Evolutionary conservation across 2,888 invertebrate genomes (phyloP), one percentile per base, ranked within the genome.

Genomic region (Pachycephus smyrnensis): DNA sequence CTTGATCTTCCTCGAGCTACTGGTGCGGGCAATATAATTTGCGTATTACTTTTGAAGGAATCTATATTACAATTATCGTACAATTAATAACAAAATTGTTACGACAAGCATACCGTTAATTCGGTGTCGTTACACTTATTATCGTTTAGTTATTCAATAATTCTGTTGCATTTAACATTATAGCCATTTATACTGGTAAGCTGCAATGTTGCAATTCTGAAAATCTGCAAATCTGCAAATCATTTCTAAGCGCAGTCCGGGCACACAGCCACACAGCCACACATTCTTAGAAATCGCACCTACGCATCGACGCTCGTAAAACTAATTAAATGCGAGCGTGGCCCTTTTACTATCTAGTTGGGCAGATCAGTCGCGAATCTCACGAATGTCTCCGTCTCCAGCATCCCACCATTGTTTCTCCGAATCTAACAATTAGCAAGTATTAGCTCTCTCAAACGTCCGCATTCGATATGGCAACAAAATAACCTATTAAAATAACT

Each of bases 51-150:
- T 55, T 55, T 55, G 23, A 55, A 71, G 78, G 36, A 76, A 78
- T 35, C 73, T 83, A 84, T 85, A 82, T 85, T 85, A 87, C 83
- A 86, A 82, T 80, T 84, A 85, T 84, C 77, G 77, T 86, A 84
- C 84, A 85, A 82, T 86, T 78, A 79, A 85, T 87, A 83, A 85
- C 82, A 83, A 86, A 84, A 84, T 77, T 84, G 75, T 76, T 75
- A 75, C 76, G 79, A 82, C 73, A 80, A 81, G 80, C 79, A 75
- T 74, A 80, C 73, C 78, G 79, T 81, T 69, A 69, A 71, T 83
- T 82, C 75, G 73, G 73, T 80, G 77, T 78, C 76, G 68, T 78
- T 33, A 78, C 78, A 78, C 68, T 73, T 73, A 78, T 78, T 76
- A 78, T 76, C 73, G 12, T 73, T 78, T 71, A 76, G 36, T 55